Base-by-base conservation (phyloP, 2,888 invertebrate genomes). In the Chironomus tentans region DNA sequence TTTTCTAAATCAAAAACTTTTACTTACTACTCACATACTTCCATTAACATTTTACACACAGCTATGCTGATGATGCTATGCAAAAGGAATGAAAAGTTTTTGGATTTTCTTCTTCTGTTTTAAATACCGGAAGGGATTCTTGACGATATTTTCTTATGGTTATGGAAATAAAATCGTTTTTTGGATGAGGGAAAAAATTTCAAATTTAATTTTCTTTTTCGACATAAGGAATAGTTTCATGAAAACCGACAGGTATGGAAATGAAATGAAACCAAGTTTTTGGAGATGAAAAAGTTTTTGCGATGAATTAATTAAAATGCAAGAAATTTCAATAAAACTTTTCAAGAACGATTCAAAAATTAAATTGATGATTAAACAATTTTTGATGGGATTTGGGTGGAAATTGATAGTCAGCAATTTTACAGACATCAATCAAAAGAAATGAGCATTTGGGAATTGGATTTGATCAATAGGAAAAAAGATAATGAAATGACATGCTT, bases 1-100 rank as follows among this genome's bases (percentile, higher is more conserved):
- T 10, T 70, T 71, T 71, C 71, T 71, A 48, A 70, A 22, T 71
- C 71, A 47, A 56, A 71, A 71, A 71, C 71, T 71, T 71, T 71
- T 56, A 47, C 71, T 21, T 15, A 18, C 18, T 18, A 47, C 38
- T 38, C 15, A n/a, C 47, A 70, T 38, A 38, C 10, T 38, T 38
- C 38, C 38, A 38, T 38, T 38, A 38, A 38, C 38, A 38, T 38
- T 38, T 38, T 38, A 38, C 38, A 38, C 38, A 38, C 38, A 38
- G 38, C 38, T 38, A 38, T 38, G 38, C 38, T 38, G 38, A 38
- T 28, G 28, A 28, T 28, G 28, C 28, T 28, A 28, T 38, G 38
- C 38, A 38, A 38, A 38, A 38, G 38, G 10, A 38, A 38, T 10
- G 38, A 38, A 38, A 38, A 38, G 38, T 38, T 38, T 38, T 28